Percentiles rank a stretch among this genome's conserved stretches.
These are phyloP conservation scores for Halesus radiatus DNA, from an alignment of 1,140 invertebrate species.

Conservation along the genomic window DNA sequence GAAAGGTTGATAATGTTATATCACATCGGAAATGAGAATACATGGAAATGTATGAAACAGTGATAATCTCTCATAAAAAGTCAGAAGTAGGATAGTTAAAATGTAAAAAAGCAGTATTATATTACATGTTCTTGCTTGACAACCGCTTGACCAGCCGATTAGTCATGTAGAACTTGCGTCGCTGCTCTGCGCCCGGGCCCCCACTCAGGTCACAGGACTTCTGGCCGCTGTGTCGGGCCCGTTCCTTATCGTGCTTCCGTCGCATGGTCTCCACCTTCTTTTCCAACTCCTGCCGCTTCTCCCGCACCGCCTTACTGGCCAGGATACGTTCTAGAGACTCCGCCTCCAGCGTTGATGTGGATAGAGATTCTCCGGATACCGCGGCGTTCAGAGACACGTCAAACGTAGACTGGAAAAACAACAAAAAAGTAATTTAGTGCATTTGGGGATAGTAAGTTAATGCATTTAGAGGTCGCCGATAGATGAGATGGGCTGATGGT, in stretches of 20 bases:
- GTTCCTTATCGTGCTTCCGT: conserved; percentile 90
- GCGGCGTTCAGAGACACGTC: conserved; percentile 48
- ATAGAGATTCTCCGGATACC: conserved; percentile 60
- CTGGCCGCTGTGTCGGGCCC: conserved; percentile 67
- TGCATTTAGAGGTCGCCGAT: too few relatives aligned
- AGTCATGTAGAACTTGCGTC: conserved; percentile 80
- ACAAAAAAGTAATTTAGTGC: too few relatives aligned
- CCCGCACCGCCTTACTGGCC: conserved; percentile 84
- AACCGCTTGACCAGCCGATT: conserved; percentile 83
- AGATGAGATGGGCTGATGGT: too few relatives aligned
- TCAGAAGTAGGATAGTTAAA: too few relatives aligned
- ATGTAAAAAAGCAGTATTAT: background rate
- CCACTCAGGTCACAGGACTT: conserved; percentile 71
- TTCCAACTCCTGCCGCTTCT: conserved; percentile 86
- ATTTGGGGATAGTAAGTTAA: too few relatives aligned
- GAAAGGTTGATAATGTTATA: too few relatives aligned
- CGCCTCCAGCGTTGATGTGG: conserved; percentile 76
- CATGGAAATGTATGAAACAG: too few relatives aligned
- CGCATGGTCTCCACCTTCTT: conserved; percentile 88
- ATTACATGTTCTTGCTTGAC: conserved; percentile 87
- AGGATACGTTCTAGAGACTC: conserved; percentile 86
- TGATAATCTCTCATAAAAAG: too few relatives aligned
- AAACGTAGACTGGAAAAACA: conserved; percentile 38
- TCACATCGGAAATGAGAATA: too few relatives aligned
- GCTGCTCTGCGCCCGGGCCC: conserved; percentile 74